phyloP scores from a whole-genome alignment of 2,113 vertebrate genomes.

The Ginglymostoma cirratum region DNA sequence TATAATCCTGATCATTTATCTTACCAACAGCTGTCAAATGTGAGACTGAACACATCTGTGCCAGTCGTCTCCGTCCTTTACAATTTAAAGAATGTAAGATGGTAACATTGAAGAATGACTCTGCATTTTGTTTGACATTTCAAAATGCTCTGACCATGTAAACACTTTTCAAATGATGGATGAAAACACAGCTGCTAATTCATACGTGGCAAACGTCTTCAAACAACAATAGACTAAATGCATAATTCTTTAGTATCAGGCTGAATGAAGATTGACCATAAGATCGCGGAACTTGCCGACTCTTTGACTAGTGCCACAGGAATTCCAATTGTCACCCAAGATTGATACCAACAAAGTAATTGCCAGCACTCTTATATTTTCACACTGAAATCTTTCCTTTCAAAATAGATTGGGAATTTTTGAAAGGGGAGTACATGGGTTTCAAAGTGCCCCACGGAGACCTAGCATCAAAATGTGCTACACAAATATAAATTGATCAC shows the following conservation, averaged over 20 bases:
- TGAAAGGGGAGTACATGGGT: background rate
- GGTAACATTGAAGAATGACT: background rate
- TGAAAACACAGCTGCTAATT: background rate
- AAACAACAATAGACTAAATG: background rate
- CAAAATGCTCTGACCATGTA: background rate
- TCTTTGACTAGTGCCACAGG: background rate
- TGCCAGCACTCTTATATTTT: background rate
- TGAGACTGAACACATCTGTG: background rate
- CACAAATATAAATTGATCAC: background rate
- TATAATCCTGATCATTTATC: background rate
- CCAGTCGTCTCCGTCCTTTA: background rate
- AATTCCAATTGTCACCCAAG: background rate
- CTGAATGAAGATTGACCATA: background rate
- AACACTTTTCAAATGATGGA: background rate
- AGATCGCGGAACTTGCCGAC: background rate
- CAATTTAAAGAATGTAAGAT: background rate
- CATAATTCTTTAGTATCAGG: background rate
- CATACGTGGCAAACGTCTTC: background rate
- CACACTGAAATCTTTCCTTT: background rate
- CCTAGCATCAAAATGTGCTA: background rate
- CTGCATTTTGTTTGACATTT: background rate
- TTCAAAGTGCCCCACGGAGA: background rate
- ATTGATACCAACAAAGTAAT: background rate
- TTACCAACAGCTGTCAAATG: background rate
- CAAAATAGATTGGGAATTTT: background rate